These are phyloP conservation scores for Pandion haliaetus DNA, from an alignment of 2,113 vertebrate genomes.

Conservation along the genomic window DNA sequence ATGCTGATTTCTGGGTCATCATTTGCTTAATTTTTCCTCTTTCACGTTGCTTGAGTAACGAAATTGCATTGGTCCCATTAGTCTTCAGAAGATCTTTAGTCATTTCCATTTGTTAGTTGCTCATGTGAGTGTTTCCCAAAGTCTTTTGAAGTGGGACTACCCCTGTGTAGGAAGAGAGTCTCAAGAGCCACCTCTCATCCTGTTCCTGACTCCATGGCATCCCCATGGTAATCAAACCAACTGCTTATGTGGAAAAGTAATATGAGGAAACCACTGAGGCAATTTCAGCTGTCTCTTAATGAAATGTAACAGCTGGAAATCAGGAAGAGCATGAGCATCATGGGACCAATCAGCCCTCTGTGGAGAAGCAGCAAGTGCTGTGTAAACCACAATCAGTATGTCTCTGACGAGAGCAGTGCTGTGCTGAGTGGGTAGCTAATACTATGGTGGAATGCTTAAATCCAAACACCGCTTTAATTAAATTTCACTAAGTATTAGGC, in stretches of 20 bases:
- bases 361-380: conserved; percentile 27
- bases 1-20: conserved; percentile 21
- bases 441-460: not conserved
- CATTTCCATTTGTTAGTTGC: not conserved
- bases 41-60: not conserved
- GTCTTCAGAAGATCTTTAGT: not conserved
- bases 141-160: not conserved
- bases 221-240: not conserved
- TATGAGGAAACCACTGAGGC: conserved; percentile 32
- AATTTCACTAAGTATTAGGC: not conserved
- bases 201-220: not conserved
- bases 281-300: conserved; percentile 39
- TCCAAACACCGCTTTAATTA: conserved; percentile 25
- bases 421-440: not conserved
- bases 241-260: conserved; percentile 25
- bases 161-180: not conserved
- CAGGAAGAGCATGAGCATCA: conserved; percentile 24
- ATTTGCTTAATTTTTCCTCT: conserved; percentile 5
- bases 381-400: not conserved
- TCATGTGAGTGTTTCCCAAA: not conserved
- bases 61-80: not conserved
- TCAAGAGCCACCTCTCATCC: not conserved
- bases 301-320: conserved; percentile 52
- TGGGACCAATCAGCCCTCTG: conserved; percentile 51
- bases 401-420: not conserved